phyloP scores from a whole-genome alignment of 2,113 vertebrate genomes.

The Epinephelus moara region DNA sequence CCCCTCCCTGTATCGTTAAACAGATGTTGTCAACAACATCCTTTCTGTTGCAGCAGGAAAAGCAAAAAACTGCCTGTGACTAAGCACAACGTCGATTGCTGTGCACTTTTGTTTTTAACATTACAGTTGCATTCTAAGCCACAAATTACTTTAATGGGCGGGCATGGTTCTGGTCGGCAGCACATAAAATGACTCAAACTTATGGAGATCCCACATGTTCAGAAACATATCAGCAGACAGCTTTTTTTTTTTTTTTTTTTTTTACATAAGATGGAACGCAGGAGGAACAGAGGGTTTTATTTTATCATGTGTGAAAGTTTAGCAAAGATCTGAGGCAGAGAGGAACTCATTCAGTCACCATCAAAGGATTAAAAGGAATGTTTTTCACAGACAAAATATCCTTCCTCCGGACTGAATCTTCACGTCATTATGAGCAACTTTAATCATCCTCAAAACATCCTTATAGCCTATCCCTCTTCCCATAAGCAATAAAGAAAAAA shows the following conservation, averaged over 20 bases:
- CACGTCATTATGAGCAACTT: slow-evolving; percentile 75
- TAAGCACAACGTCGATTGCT: slow-evolving; percentile 52
- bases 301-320: slow-evolving; percentile 74
- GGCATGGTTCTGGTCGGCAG: slow-evolving; percentile 65
- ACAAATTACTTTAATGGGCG: slow-evolving; percentile 77
- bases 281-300: slow-evolving; percentile 45
- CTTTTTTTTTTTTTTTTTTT: neutral
- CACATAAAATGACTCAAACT: slow-evolving; percentile 75
- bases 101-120: slow-evolving; percentile 78
- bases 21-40: slow-evolving; percentile 68
- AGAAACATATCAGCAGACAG: slow-evolving; percentile 58
- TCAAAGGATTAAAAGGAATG: slow-evolving; percentile 63
- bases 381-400: slow-evolving; percentile 68
- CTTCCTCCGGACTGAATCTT: slow-evolving; percentile 65
- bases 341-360: slow-evolving; percentile 67
- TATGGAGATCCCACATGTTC: slow-evolving; percentile 77
- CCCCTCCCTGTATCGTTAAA: slow-evolving; percentile 67
- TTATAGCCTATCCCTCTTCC: slow-evolving; percentile 75
- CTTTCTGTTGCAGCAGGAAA: slow-evolving; percentile 28
- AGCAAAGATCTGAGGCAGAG: slow-evolving; percentile 55
- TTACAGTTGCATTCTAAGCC: slow-evolving; percentile 72
- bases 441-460: slow-evolving; percentile 82
- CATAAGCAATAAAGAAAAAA: slow-evolving; percentile 83
- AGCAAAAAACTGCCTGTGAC: slow-evolving; percentile 52
- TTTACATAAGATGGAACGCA: slow-evolving; percentile 40